Percentiles rank a stretch among this genome's conserved stretches.
Conservation (phyloP, 2,888 invertebrate genomes). For the Drosophila kanekoi region DNA sequence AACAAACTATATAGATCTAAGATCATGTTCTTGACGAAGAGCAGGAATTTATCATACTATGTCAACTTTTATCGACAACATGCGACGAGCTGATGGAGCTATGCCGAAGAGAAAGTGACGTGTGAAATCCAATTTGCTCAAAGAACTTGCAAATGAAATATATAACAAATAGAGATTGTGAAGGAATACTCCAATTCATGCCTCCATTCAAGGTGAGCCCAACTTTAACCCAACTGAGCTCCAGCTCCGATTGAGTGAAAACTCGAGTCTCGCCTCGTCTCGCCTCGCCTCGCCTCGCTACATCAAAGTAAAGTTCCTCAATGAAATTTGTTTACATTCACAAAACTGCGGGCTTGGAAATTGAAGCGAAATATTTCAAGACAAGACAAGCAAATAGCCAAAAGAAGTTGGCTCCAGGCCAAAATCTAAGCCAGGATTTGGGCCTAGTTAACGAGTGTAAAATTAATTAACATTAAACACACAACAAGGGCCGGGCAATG, state of each 20-base stretch:
- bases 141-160: not conserved
- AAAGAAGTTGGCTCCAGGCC: not conserved
- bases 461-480: conserved; percentile 76
- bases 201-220: not conserved
- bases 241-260: not conserved
- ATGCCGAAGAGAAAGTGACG: not conserved
- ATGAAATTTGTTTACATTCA: conserved; percentile 7
- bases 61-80: too few species aligned
- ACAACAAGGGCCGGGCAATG: conserved; percentile 41
- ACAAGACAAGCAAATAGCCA: conserved; percentile 5
- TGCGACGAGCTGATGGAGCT: too few species aligned
- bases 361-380: conserved; percentile 13
- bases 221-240: too few species aligned
- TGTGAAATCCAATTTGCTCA: not conserved
- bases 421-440: conserved; percentile 2
- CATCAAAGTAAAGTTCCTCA: conserved; percentile 48
- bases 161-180: not conserved
- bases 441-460: conserved; percentile 32
- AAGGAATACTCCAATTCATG: conserved; percentile 1
- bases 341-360: conserved; percentile 17
- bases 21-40: too few species aligned
- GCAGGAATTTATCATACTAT: too few species aligned
- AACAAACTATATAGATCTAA: too few species aligned
- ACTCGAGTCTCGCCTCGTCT: too few species aligned
- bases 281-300: conserved; percentile 25